A percentile compares a stretch with the other conserved stretches of the same genome.
Conservation (phyloP, 1,140 invertebrate genomes). For the Bombus huntii region DNA sequence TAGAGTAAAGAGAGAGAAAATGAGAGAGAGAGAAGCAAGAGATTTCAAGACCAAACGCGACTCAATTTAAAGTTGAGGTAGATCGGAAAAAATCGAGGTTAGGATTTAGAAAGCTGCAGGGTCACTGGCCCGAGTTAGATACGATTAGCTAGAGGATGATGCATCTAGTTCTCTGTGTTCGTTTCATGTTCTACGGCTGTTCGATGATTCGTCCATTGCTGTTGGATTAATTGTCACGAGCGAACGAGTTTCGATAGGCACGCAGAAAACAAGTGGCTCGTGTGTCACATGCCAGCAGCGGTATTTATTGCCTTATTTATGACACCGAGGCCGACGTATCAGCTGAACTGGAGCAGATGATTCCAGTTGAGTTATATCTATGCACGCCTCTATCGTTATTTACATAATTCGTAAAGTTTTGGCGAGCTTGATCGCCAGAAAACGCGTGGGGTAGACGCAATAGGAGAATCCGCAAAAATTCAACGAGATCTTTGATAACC, state of each 20-base stretch:
- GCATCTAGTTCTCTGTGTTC: neutral
- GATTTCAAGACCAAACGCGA: conserved; percentile 20
- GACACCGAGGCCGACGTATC: conserved; percentile 33
- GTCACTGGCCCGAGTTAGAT: too few species aligned
- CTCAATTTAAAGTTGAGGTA: neutral
- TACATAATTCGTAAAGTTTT: conserved; percentile 25
- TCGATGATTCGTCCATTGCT: conserved; percentile 8
- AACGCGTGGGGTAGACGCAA: neutral
- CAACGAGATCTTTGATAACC: neutral
- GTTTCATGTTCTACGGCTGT: too few species aligned
- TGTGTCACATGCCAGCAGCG: conserved; percentile 22
- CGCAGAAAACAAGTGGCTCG: conserved; percentile 46
- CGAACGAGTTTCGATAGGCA: conserved; percentile 29
- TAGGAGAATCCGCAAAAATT: neutral
- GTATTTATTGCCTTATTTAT: conserved; percentile 34
- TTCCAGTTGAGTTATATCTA: conserved; percentile 16
- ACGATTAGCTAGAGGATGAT: neutral
- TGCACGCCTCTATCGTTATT: conserved; percentile 18
- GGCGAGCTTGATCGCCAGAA: neutral
- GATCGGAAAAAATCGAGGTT: neutral
- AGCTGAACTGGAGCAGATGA: conserved; percentile 32
- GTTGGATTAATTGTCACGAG: conserved; percentile 23
- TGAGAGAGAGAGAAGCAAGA: neutral
- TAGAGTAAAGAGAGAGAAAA: too few species aligned
- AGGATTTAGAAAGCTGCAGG: neutral